Evolutionary conservation across 2,888 invertebrate genomes (phyloP), one percentile per base, ranked within the genome.

Genomic region (Ypsolopha sequella): DNA sequence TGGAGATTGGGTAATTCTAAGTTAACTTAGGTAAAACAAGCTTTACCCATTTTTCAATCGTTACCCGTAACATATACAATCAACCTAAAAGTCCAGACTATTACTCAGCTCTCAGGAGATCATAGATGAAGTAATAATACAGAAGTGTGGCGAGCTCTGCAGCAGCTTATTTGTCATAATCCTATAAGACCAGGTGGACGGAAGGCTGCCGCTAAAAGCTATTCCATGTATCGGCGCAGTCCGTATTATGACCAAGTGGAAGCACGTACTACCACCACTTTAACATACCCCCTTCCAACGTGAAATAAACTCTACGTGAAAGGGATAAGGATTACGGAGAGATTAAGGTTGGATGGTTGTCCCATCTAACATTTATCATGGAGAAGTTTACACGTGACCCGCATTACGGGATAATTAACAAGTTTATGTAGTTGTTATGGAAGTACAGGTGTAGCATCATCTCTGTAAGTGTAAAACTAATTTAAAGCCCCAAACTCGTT

Each of bases 251-350:
- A 13, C 43, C 43, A 43, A 64, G 62, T 58, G 56, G 58, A 48
- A 54, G 63, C 73, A 73, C 71, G 73, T 74, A 67, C 57, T 63
- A 58, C 56, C 63, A 72, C 70, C 65, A 65, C 63, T 62, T 63
- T 60, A 43, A 9, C 7, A 1, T 14, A 43, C n/a, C 13, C 6
- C 7, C 13, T 8, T 43, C 7, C 43, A 43, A 43, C 1, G 14
- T n/a, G 24, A 43, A 43, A 13, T 14, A 43, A 7, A 8, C 43
- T 43, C 13, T 43, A 14, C 13, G 13, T 14, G 14, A 6, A 9
- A 11, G 24, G 1, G 9, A 9, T 14, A 43, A 43, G 43, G 43
- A 6, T 9, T 8, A 11, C 24, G 9, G 14, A 24, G 6, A 3
- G 11, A 14, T 14, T 8, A 43, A 43, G 24, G 13, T 7, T 6